These are phyloP conservation scores for Neodon shergylaensis DNA, from an alignment of 2,113 vertebrate species.

Conservation along the genomic window DNA sequence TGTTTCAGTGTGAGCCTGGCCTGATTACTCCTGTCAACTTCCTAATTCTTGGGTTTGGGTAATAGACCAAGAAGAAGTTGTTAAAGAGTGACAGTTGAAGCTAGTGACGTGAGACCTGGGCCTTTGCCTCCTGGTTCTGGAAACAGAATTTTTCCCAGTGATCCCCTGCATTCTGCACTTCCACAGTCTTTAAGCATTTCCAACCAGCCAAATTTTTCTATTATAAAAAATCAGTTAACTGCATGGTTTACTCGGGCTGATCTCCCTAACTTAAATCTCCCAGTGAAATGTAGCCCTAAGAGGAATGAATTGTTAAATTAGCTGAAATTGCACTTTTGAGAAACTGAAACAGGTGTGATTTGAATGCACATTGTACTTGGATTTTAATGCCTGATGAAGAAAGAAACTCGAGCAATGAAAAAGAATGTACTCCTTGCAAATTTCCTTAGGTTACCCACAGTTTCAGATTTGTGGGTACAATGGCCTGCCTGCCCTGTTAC, in stretches of 20 bases:
- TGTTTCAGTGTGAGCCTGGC: neutral
- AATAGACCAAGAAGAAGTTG: constrained; percentile 71
- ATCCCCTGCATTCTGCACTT: constrained; percentile 67
- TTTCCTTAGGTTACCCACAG: constrained; percentile 12
- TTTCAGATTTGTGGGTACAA: neutral
- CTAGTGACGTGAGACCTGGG: constrained; percentile 72
- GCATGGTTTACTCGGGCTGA: constrained; percentile 86
- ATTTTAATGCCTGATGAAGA: constrained; percentile 73
- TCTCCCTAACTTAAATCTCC: constrained; percentile 86
- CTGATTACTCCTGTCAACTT: constrained; percentile 60
- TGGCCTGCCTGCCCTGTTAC: neutral
- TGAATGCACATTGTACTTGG: constrained; percentile 85
- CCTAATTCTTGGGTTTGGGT: constrained; percentile 74
- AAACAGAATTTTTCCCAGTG: constrained; percentile 80
- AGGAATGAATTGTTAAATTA: constrained; percentile 89
- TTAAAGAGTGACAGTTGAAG: constrained; percentile 69
- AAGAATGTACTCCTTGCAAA: constrained; percentile 42
- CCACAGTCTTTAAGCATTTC: constrained; percentile 82
- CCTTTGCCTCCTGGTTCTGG: constrained; percentile 71
- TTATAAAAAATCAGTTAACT: constrained; percentile 89
- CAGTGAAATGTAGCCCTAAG: constrained; percentile 86
- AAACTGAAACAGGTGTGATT: constrained; percentile 86
- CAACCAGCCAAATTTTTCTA: constrained; percentile 87
- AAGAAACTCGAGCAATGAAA: constrained; percentile 71
- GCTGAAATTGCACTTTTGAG: constrained; percentile 88